Conservation (phyloP, 2,797 vertebrate species). For the Sebastes hubbsi region DNA sequence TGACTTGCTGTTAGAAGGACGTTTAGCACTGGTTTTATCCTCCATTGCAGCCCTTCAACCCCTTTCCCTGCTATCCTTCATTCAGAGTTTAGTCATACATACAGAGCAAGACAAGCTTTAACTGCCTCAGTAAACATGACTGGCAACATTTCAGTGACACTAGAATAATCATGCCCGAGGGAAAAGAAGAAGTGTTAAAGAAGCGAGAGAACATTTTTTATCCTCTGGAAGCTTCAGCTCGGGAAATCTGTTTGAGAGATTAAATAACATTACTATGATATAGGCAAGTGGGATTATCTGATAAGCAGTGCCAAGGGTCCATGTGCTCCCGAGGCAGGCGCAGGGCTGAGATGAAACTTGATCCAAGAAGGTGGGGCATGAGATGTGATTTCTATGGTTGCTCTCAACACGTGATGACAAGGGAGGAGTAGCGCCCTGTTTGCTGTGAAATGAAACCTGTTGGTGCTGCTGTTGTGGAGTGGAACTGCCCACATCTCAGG, state of each 20-base stretch:
- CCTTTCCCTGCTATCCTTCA: neutral
- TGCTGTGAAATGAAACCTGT: slow-evolving; percentile 74
- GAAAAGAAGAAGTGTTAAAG: neutral
- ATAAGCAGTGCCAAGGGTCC: slow-evolving; percentile 56
- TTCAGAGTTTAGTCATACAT: neutral
- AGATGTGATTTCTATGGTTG: slow-evolving; percentile 24
- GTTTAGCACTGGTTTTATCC: neutral
- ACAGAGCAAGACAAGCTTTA: neutral
- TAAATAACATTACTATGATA: slow-evolving; percentile 62
- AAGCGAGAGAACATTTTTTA: neutral
- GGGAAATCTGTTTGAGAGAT: slow-evolving; percentile 52
- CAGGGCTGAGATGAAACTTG: slow-evolving; percentile 53
- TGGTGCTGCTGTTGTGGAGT: slow-evolving; percentile 5
- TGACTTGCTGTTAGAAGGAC: neutral
- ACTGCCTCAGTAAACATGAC: neutral
- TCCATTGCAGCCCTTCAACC: neutral
- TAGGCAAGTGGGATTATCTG: slow-evolving; percentile 56
- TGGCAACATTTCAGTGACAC: neutral
- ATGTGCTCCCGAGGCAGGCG: slow-evolving; percentile 38
- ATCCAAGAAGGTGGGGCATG: slow-evolving; percentile 45
- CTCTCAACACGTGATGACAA: slow-evolving; percentile 24
- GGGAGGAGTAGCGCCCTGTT: slow-evolving; percentile 33
- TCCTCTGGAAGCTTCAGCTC: neutral
- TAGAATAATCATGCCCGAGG: neutral
- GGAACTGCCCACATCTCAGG: neutral